phyloP scores from a whole-genome alignment of 2,113 vertebrate genomes.

The Cephalopterus ornatus region DNA sequence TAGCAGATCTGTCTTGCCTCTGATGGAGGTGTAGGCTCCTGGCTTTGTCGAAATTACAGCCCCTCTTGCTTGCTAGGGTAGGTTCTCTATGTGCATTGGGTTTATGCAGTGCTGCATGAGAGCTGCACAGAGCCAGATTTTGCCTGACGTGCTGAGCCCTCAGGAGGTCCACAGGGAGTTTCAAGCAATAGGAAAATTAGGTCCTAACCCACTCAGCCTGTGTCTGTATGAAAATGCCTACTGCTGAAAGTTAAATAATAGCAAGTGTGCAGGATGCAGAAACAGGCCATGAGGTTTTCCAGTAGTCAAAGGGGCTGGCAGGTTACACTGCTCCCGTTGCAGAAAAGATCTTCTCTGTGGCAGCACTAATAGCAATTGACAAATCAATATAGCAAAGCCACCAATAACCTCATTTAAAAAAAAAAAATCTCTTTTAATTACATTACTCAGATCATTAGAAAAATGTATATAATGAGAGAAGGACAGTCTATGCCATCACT shows the following conservation, averaged over 20 bases:
- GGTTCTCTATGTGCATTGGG: accelerated
- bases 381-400: accelerated
- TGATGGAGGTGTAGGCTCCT: neutral
- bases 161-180: neutral
- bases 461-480: neutral
- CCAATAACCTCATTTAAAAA: neutral
- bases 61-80: neutral
- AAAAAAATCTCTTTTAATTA: neutral
- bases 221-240: neutral
- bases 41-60: neutral
- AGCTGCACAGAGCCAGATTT: neutral
- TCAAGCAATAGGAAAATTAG: neutral
- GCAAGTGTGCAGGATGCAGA: neutral
- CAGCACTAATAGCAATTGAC: neutral
- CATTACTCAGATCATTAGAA: neutral
- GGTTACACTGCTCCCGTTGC: neutral
- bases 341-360: neutral
- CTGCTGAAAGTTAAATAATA: neutral
- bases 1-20: neutral
- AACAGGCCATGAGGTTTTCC: neutral
- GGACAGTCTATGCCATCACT: neutral
- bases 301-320: neutral
- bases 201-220: neutral
- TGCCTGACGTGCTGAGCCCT: neutral
- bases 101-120: neutral